Evolutionary conservation across 2,888 invertebrate species (phyloP).

Genomic region (Hypselothyrea guttata): DNA sequence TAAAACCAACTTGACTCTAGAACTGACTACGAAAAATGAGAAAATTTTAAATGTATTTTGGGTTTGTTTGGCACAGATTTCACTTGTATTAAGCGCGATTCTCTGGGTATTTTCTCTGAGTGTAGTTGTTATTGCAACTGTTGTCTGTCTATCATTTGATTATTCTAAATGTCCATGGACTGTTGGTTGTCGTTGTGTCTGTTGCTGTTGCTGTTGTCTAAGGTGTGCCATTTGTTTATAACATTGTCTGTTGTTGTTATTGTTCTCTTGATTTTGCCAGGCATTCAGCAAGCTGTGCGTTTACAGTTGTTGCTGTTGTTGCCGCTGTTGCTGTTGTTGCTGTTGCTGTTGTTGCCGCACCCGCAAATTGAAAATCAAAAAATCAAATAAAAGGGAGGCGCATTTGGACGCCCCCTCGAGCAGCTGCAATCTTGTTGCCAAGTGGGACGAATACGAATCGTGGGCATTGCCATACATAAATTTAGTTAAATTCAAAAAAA

Average conservation of each 20-base stretch:
- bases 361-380: conserved; percentile 29
- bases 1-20: too few relatives aligned
- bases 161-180: conserved; percentile 48
- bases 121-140: conserved; percentile 13
- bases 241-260: conserved; percentile 9
- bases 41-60: too few relatives aligned
- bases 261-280: conserved; percentile 10
- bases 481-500: too few relatives aligned
- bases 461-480: neutral
- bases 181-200: conserved; percentile 15
- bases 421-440: conserved; percentile 18
- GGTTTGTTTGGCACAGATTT: too few relatives aligned
- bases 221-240: conserved; percentile 57
- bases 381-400: conserved; percentile 24
- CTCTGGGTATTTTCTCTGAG: too few relatives aligned
- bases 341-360: conserved; percentile 45
- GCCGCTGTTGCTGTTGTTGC: conserved; percentile 4
- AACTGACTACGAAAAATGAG: too few relatives aligned
- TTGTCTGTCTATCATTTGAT: conserved; percentile 32
- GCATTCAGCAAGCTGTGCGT: conserved; percentile 21
- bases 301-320: conserved; percentile 20
- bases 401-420: conserved; percentile 31
- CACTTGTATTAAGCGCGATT: too few relatives aligned
- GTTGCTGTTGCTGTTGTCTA: conserved; percentile 13
- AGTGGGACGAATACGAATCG: conserved; percentile 20